Conservation (phyloP, 2,888 invertebrate species). For the Pandemis cinnamomeana region DNA sequence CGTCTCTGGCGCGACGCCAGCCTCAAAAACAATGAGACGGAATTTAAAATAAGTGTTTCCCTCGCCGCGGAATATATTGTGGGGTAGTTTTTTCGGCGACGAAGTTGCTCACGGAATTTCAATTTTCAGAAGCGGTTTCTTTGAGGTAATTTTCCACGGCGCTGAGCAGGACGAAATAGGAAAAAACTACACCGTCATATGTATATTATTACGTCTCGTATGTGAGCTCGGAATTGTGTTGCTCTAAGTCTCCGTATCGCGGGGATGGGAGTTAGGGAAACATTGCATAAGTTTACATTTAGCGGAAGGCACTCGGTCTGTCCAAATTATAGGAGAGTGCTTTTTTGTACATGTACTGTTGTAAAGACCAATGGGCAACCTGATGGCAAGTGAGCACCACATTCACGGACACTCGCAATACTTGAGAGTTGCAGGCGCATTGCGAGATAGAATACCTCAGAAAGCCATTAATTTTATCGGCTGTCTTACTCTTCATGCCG, state of each 20-base stretch:
- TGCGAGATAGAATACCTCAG: too few relatives aligned
- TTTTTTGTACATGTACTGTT: too few relatives aligned
- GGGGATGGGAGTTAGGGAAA: neutral
- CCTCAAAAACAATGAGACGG: slow-evolving; percentile 40
- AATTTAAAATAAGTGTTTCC: slow-evolving; percentile 40
- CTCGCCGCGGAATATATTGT: slow-evolving; percentile 23
- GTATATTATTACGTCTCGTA: neutral
- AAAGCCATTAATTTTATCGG: too few relatives aligned
- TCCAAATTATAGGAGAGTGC: neutral
- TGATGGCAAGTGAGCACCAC: too few relatives aligned
- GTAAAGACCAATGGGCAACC: too few relatives aligned
- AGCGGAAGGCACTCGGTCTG: neutral
- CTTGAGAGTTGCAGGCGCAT: too few relatives aligned
- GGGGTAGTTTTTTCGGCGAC: slow-evolving; percentile 22
- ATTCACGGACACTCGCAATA: too few relatives aligned
- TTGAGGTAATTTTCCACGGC: slow-evolving; percentile 21
- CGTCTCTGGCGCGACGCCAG: slow-evolving; percentile 37
- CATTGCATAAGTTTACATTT: neutral
- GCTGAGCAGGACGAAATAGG: slow-evolving; percentile 6
- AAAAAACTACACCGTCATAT: slow-evolving; percentile 8
- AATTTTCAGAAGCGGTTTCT: slow-evolving; percentile 22
- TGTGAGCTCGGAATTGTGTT: neutral
- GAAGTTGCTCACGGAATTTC: slow-evolving; percentile 16
- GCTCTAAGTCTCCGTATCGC: neutral
- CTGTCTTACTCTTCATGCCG: too few relatives aligned